These are phyloP conservation scores for Megaceryle maxima DNA, from an alignment of 2,113 vertebrate species.

Conservation along the genomic window DNA sequence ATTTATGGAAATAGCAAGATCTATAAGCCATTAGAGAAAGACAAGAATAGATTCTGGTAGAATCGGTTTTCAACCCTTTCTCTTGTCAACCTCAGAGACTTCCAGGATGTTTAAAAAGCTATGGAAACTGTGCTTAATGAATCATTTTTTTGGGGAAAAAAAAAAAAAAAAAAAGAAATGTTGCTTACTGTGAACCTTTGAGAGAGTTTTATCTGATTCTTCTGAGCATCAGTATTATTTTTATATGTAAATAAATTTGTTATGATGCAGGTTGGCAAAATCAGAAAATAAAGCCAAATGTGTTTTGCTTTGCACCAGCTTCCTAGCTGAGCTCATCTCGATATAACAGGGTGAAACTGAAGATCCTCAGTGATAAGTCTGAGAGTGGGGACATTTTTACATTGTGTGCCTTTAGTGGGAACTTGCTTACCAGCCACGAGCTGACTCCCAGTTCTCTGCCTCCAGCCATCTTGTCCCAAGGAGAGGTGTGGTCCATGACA, in stretches of 20 bases:
- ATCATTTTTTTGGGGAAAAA: not conserved
- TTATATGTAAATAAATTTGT: not conserved
- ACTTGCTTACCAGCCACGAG: not conserved
- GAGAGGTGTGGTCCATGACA: not conserved
- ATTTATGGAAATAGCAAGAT: conserved; percentile 53
- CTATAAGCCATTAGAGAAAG: conserved; percentile 48
- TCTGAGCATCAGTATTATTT: not conserved
- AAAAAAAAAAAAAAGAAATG: not conserved
- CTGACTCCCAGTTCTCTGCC: not conserved
- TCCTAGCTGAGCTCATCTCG: not conserved
- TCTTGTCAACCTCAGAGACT: not conserved
- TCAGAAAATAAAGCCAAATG: not conserved
- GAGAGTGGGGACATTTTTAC: not conserved
- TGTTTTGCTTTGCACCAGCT: not conserved
- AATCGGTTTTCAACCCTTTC: conserved; percentile 4
- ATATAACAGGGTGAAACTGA: not conserved
- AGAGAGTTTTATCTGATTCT: not conserved
- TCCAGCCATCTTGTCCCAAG: not conserved
- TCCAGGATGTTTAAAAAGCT: not conserved
- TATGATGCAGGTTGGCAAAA: not conserved
- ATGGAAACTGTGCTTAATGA: not conserved
- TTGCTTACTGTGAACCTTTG: not conserved
- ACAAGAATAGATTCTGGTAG: conserved; percentile 26
- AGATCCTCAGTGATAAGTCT: not conserved
- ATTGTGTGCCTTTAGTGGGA: not conserved